Base-by-base conservation (phyloP, 2,113 vertebrate genomes). In the Puma concolor region DNA sequence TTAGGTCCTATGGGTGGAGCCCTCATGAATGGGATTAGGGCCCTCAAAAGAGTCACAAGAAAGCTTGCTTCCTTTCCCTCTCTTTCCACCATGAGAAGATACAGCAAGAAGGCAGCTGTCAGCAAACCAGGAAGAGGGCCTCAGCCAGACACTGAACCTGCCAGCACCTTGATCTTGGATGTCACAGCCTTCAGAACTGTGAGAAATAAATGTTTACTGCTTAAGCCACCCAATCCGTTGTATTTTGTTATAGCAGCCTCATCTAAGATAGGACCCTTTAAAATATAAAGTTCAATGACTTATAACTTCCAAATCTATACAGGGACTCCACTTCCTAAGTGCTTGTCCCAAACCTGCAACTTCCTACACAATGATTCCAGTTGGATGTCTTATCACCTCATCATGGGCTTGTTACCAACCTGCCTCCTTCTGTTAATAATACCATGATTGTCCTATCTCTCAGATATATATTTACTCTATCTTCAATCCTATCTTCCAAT, bases 121-220 rank as follows among this genome's bases (percentile, higher is more conserved):
- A 54, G 10, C 29, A 84, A 41, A 84, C 44, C 71, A 54, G 71
- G 23, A 86, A 88, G 31, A 88, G 9, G 54, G 27, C 19, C 57
- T 48, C 44, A n/a, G 69, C 21, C 60, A 33, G 41, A 74, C 80
- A 36, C 4, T 12, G 21, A 79, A 64, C 86, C 64, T 36, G 13
- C n/a, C 41, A 90, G 7, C 10, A 83, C 41, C 67, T 76, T 88
- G 44, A 66, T 44, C 67, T 81, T n/a, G 25, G 64, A 93, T 25
- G 72, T 66, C 7, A 14, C 44, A 85, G 48, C 29, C 67, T 93
- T 60, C 66, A 67, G 41, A 88, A 88, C 19, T 88, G 16, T 63
- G 29, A 96, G 25, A 94, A 92, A 77, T 80, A 95, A 64, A 90
- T 38, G 33, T 83, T 64, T 57, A 38, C 29, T 71, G 36, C 88